Base-by-base conservation (phyloP, 1,140 invertebrate species). In the Bombus soroeensis region DNA sequence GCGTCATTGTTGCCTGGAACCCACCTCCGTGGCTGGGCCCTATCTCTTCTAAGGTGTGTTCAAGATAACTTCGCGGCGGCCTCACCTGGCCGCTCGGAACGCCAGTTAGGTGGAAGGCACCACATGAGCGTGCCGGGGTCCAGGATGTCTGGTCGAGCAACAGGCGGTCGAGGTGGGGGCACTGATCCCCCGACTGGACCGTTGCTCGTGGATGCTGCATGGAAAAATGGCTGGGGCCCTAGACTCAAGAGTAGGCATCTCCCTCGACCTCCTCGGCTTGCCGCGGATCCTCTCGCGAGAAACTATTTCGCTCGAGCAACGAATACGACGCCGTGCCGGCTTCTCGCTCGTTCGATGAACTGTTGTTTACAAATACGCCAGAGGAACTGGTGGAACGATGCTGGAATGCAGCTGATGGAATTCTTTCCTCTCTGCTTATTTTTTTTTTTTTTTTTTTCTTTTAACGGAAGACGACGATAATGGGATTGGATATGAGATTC, bases 1-100 rank as follows among this genome's bases (percentile, higher is more conserved):
- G 94, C 94, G 93, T 95, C 93, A 95, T 95, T 94, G 94, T 94
- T 93, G 91, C 87, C 78, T 83, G 86, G 87, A 91, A 88, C 90
- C 91, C 92, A 88, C 77, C 88, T 88, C 86, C 79, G 90, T 83
- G 88, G 86, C 73, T 77, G 91, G 87, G 92, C 89, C 93, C 92
- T 94, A 93, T 94, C 93, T 94, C 93, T 92, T 92, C 89, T 94
- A 94, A 91, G 79, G 89, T 86, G 34, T 15, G 77, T 94, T 94
- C 92, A 87, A 85, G 86, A 78, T 93, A 94, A 94, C 92, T 93
- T 87, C 76, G 68, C 77, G 73, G 85, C 87, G 68, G 92, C 87
- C 73, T 89, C 84, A 81, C 66, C 81, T 83, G 81, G 77, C 80
- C 64, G 80, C 78, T 77, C 79, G 79, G 28, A 62, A 62, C 83